Percentiles rank a stretch among this genome's conserved stretches.
These are phyloP conservation scores for Microctonus hyperodae DNA, from an alignment of 2,888 invertebrate species.

Conservation along the genomic window DNA sequence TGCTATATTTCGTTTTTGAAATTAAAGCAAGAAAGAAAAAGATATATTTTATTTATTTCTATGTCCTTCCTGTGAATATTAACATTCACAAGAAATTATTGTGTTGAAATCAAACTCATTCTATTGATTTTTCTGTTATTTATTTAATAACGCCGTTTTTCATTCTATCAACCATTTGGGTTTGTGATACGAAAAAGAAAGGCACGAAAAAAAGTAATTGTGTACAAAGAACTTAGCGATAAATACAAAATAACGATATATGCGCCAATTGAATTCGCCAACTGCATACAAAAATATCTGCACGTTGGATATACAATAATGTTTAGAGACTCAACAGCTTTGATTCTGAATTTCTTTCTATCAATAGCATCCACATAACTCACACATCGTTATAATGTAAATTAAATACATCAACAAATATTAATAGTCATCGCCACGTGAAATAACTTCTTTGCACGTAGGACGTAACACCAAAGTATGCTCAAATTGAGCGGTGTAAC, in stretches of 20 bases:
- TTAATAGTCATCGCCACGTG: conserved; percentile 95
- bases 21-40: conserved; percentile 24
- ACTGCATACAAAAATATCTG: conserved; percentile 11
- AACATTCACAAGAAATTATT: background rate
- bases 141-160: background rate
- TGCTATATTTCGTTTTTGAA: background rate
- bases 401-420: conserved; percentile 1
- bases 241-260: background rate
- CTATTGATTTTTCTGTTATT: background rate
- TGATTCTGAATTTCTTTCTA: conserved; percentile 5
- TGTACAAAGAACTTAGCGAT: background rate
- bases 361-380: background rate
- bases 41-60: conserved; percentile 4
- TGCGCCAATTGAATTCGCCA: background rate
- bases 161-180: background rate
- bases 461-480: conserved; percentile 97
- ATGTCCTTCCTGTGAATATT: background rate
- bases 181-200: background rate
- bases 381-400: background rate
- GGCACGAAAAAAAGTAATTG: background rate
- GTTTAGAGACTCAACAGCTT: background rate
- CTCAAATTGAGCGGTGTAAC: conserved; percentile 99
- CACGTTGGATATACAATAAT: background rate
- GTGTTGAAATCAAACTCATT: background rate
- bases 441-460: conserved; percentile 98